phyloP scores from a whole-genome alignment of 2,888 invertebrate genomes.

The Pasiphila rectangulata region DNA sequence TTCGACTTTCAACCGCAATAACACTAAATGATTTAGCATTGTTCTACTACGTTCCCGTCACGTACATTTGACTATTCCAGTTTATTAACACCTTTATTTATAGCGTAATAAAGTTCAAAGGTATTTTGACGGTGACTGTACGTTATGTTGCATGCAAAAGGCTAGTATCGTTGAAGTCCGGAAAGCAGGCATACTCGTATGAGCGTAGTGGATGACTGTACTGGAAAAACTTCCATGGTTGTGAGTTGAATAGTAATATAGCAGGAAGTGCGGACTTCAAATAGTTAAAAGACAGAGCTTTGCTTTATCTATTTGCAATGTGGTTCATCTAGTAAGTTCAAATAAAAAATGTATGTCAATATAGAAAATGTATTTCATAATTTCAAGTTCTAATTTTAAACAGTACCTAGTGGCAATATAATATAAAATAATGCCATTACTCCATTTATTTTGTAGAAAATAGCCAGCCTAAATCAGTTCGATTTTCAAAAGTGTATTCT shows the following conservation, averaged over 20 bases:
- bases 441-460: too few relatives aligned
- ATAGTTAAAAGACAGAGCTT: constrained; percentile 8
- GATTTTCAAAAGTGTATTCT: too few relatives aligned
- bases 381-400: too few relatives aligned
- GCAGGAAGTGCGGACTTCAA: constrained; percentile 26
- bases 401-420: too few relatives aligned
- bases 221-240: constrained; percentile 30
- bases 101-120: constrained; percentile 1
- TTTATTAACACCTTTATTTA: constrained; percentile 14
- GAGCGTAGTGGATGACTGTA: constrained; percentile 38
- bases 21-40: constrained; percentile 21
- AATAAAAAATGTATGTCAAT: background rate
- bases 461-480: too few relatives aligned
- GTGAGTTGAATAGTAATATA: constrained; percentile 32
- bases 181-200: constrained; percentile 37
- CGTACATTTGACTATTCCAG: constrained; percentile 17
- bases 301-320: background rate
- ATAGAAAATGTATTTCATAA: too few relatives aligned
- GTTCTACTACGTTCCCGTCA: constrained; percentile 5
- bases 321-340: background rate
- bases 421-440: too few relatives aligned
- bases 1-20: too few relatives aligned
- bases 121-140: constrained; percentile 19
- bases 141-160: constrained; percentile 57
- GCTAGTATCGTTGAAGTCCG: constrained; percentile 47